These are phyloP conservation scores for Acestrorhynchus altus DNA, from an alignment of 2,797 vertebrate species.

Conservation along the genomic window DNA sequence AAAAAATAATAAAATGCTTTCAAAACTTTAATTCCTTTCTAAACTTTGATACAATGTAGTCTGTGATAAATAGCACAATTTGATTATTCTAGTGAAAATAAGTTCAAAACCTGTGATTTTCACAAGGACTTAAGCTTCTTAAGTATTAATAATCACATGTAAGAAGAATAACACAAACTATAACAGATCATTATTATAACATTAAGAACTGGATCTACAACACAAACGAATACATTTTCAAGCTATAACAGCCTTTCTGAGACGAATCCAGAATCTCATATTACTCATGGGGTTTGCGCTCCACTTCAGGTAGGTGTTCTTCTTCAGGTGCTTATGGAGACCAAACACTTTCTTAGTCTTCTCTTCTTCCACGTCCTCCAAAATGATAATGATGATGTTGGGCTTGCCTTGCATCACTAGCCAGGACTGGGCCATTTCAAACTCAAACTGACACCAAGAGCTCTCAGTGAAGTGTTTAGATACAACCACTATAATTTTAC, in stretches of 20 bases:
- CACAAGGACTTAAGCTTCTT: no score
- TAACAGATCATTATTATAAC: neutral
- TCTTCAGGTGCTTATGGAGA: slow-evolving; percentile 77
- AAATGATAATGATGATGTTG: slow-evolving; percentile 80
- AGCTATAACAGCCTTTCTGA: slow-evolving; percentile 59
- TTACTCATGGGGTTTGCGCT: slow-evolving; percentile 69
- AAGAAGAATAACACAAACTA: no score
- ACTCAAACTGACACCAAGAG: slow-evolving; percentile 77
- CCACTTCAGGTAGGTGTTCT: slow-evolving; percentile 84
- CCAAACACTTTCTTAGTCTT: slow-evolving; percentile 74
- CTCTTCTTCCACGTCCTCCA: slow-evolving; percentile 72
- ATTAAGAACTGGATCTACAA: neutral
- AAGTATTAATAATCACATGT: no score
- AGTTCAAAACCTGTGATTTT: no score
- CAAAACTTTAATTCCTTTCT: no score
- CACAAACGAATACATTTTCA: slow-evolving; percentile 56
- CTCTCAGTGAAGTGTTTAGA: slow-evolving; percentile 70
- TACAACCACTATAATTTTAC: slow-evolving; percentile 68
- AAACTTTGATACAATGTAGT: no score
- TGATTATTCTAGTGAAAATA: no score
- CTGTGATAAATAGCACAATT: no score
- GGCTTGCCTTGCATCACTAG: slow-evolving; percentile 75
- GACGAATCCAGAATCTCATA: slow-evolving; percentile 78
- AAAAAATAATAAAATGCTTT: no score
- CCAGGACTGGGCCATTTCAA: slow-evolving; percentile 70